Evolutionary conservation across 2,888 invertebrate genomes (phyloP).

Genomic region (Toxonevra muliebris): DNA sequence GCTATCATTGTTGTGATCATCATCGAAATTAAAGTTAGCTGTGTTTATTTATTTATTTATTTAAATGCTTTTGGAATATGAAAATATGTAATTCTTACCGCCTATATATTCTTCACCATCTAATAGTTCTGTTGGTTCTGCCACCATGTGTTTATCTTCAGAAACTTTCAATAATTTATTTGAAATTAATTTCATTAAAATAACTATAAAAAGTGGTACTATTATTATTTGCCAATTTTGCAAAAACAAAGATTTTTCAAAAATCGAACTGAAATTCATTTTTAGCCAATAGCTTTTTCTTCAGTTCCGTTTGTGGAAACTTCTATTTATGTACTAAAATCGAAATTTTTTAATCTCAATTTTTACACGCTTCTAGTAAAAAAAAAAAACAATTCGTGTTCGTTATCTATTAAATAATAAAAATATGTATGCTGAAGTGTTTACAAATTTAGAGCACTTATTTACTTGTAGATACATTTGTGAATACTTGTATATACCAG

Average conservation of each 20-base stretch:
- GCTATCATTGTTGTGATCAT: not conserved
- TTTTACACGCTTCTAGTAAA: too few relatives aligned
- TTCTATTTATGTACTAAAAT: not conserved
- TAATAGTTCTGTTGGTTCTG: conserved; percentile 13
- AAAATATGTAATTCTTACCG: conserved; percentile 40
- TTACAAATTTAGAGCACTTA: too few relatives aligned
- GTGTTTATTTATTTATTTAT: not conserved
- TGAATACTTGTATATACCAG: too few relatives aligned
- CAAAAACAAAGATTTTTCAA: conserved; percentile 38
- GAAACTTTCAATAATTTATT: too few relatives aligned
- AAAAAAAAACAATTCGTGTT: too few relatives aligned
- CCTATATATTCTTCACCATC: conserved; percentile 48
- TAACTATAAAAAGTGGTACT: conserved; percentile 26
- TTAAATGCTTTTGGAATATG: not conserved
- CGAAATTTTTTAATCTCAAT: not conserved
- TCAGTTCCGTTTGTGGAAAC: not conserved
- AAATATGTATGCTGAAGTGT: too few relatives aligned
- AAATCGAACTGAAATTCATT: conserved; percentile 11
- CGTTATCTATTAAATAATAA: too few relatives aligned
- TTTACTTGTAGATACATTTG: too few relatives aligned
- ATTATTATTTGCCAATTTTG: conserved; percentile 40
- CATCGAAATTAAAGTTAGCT: conserved; percentile 44
- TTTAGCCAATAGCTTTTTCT: conserved; percentile 4
- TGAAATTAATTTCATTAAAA: not conserved
- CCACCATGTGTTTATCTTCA: not conserved